These are phyloP conservation scores for Seriola dumerili DNA, from an alignment of 2,113 vertebrate genomes.

Conservation along the genomic window DNA sequence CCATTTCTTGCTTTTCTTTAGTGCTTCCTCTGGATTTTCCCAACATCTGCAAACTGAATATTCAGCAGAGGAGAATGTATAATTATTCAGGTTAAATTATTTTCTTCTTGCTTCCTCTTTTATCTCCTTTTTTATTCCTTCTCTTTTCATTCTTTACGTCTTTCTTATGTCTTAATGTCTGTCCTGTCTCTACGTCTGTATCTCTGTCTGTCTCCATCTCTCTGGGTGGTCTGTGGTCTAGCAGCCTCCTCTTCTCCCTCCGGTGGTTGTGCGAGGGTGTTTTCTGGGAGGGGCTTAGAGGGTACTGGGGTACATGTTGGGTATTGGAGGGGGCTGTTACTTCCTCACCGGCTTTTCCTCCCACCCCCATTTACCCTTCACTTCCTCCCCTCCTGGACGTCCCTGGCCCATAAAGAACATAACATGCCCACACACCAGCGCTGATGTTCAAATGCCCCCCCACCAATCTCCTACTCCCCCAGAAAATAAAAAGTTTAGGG, in stretches of 20 bases:
- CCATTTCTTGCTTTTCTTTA: background rate
- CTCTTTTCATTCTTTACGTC: background rate
- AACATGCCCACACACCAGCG: constrained; percentile 67
- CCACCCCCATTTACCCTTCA: constrained; percentile 58
- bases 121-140: background rate
- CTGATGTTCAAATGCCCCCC: constrained; percentile 42
- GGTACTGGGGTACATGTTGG: constrained; percentile 38
- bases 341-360: constrained; percentile 76
- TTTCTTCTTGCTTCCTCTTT: background rate
- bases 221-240: constrained; percentile 86
- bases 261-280: constrained; percentile 69
- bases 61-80: background rate
- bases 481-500: constrained; percentile 67
- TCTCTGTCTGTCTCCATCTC: constrained; percentile 62
- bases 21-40: background rate
- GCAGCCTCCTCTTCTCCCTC: constrained; percentile 75
- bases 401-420: constrained; percentile 73
- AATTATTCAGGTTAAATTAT: background rate
- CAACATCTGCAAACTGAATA: background rate
- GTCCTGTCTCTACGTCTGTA: constrained; percentile 52
- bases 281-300: constrained; percentile 50
- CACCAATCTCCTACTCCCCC: constrained; percentile 21
- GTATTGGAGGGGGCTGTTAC: constrained; percentile 73
- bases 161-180: constrained; percentile 26
- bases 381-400: constrained; percentile 70